Percentiles rank a stretch among this genome's conserved stretches.
These are phyloP conservation scores for Brachyrhaphis roseni DNA, from an alignment of 2,797 vertebrate species.

Conservation along the genomic window DNA sequence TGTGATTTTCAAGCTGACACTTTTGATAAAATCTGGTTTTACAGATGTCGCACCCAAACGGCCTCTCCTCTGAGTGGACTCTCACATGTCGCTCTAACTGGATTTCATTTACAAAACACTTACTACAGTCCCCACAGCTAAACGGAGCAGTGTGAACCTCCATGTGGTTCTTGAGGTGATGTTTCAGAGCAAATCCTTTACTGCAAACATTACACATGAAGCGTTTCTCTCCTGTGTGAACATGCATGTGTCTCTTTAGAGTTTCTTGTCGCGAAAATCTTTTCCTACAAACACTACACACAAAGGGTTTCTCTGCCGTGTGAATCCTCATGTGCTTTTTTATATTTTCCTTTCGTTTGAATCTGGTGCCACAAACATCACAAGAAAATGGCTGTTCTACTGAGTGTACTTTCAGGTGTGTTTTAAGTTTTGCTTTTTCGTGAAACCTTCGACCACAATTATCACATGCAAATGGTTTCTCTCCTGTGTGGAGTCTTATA, in stretches of 20 bases:
- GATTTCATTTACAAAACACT: constrained; percentile 11
- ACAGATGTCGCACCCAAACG: constrained; percentile 7
- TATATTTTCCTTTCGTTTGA: background rate
- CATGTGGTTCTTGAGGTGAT: constrained; percentile 4
- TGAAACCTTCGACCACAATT: constrained; percentile 4
- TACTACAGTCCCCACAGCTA: constrained; percentile 5
- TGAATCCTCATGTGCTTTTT: constrained; percentile 16
- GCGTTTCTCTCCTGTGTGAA: constrained; percentile 8
- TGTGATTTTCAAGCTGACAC: constrained; percentile 2
- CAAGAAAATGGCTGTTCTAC: constrained; percentile 20
- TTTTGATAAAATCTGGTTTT: constrained; percentile 5
- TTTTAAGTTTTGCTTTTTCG: constrained; percentile 11
- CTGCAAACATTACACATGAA: constrained; percentile 1
- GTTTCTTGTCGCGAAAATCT: constrained; percentile 14
- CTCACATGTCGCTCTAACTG: constrained; percentile 15
- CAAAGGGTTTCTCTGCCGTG: constrained; percentile 1
- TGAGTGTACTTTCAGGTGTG: constrained; percentile 13
- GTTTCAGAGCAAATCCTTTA: background rate
- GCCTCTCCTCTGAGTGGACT: constrained; percentile 2
- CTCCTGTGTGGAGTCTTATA: constrained; percentile 7
- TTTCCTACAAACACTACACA: background rate
- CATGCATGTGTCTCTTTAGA: constrained; percentile 19
- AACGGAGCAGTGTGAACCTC: constrained; percentile 20
- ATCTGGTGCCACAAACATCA: background rate
- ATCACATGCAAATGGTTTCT: constrained; percentile 18